Evolutionary conservation across 2,888 invertebrate species (phyloP).

Genomic region (Hypercompe scribonia): DNA sequence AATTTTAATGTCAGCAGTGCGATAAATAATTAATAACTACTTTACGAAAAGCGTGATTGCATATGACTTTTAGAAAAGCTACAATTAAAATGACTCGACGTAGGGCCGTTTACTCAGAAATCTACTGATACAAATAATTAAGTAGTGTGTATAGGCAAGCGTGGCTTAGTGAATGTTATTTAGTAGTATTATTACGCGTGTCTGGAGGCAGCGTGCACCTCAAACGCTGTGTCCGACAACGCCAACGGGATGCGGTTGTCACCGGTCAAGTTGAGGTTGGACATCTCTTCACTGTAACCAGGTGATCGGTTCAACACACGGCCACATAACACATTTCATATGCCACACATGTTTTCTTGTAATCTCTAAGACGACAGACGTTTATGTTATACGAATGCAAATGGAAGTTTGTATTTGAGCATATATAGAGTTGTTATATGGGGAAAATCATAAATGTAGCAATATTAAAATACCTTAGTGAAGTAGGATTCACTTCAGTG

Average conservation of each 20-base stretch:
- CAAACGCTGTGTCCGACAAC: constrained; percentile 84
- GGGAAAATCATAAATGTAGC: background rate
- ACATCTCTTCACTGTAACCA: constrained; percentile 85
- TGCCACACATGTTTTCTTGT: constrained; percentile 14
- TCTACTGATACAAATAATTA: constrained; percentile 35
- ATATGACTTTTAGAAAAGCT: constrained; percentile 31
- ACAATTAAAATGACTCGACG: constrained; percentile 20
- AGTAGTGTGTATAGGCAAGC: constrained; percentile 61
- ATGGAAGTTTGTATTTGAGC: no score
- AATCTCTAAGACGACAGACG: background rate
- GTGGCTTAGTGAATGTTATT: constrained; percentile 56
- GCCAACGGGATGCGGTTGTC: constrained; percentile 84
- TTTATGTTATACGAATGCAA: constrained; percentile 13
- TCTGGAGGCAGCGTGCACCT: constrained; percentile 84
- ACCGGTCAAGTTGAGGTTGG: constrained; percentile 82
- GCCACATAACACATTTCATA: constrained; percentile 19
- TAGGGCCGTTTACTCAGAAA: constrained; percentile 19
- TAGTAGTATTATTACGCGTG: constrained; percentile 77
- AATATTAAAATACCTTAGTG: constrained; percentile 82
- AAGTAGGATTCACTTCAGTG: constrained; percentile 92
- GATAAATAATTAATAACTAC: constrained; percentile 31
- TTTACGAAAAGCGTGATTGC: constrained; percentile 46
- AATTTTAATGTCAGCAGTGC: constrained; percentile 27
- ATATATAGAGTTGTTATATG: constrained; percentile 10
- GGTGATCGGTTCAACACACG: constrained; percentile 55